Evolutionary conservation across 2,888 invertebrate species (phyloP), one percentile per base, ranked within the genome.

Genomic region (Folsomia candida): DNA sequence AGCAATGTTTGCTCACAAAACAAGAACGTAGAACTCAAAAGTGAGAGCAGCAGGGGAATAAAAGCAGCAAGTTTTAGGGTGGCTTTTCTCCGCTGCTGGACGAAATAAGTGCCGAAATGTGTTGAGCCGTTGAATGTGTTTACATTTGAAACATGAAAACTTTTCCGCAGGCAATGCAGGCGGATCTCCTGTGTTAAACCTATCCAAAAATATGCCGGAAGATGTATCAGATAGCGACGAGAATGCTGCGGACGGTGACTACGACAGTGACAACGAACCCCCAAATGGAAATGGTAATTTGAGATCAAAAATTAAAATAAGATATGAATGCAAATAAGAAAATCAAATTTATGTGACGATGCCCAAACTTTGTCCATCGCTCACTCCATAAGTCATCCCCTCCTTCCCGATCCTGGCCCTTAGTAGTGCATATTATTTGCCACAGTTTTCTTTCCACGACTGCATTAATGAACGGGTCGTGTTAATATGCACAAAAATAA

Each of bases 181-280:
- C 81, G 91, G 92, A 68, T 93, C 93, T 86, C 94, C 94, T 75
- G 93, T 94, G 79, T 85, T 94, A 81, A 94, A 94, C 85, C 87
- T 95, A 71, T 94, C 94, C 68, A 94, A 94, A 85, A 92, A 92
- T 70, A 93, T 87, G 69, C 87, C 86, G 51, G 79, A 80, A 65
- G 74, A 74, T 64, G 78, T 76, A 47, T 78, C 80, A 4, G 79
- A 80, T 72, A 80, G 80, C 59, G 80, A 80, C 67, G 80, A 80
- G 60, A 78, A 80, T 26, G 78, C 75, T 62, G 79, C 78, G 4
- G 81, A 81, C 79, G 90, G 91, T 58, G 93, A 93, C 82, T 93
- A 93, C 82, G 93, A 93, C 80, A 91, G 92, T 82, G 88, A 91
- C 80, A 92, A 92, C 80, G 94, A 94, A 63, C 78, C 75, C 18